Percentiles rank a stretch among this genome's conserved stretches.
Evolutionary conservation across 2,888 invertebrate species (phyloP).

Genomic region (Yponomeuta malinellus): DNA sequence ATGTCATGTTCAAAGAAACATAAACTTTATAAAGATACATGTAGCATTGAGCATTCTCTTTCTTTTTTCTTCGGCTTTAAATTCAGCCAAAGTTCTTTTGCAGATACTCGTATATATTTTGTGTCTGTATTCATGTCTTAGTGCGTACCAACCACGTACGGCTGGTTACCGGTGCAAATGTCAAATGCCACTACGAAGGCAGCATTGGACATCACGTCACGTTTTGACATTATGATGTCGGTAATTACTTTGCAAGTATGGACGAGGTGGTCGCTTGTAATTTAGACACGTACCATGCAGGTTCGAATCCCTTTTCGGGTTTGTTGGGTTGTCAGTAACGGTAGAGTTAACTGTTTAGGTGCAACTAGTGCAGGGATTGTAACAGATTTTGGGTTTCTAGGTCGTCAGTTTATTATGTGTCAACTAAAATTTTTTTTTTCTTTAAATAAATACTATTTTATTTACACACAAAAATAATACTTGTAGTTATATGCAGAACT

Average conservation of each 20-base stretch:
- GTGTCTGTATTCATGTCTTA: not conserved
- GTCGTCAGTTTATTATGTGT: not conserved
- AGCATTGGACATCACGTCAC: slow-evolving; percentile 38
- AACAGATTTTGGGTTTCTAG: slow-evolving; percentile 9
- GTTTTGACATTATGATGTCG: slow-evolving; percentile 51
- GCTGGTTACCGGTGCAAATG: not conserved
- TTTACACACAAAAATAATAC: no score
- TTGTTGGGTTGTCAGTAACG: slow-evolving; percentile 44
- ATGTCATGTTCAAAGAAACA: no score
- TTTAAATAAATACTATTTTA: not conserved
- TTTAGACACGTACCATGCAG: slow-evolving; percentile 47
- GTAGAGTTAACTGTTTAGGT: slow-evolving; percentile 38
- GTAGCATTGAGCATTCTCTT: no score
- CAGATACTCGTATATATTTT: not conserved
- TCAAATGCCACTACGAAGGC: not conserved
- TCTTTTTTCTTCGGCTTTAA: not conserved
- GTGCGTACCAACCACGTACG: no score
- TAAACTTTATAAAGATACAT: no score
- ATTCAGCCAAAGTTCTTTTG: not conserved
- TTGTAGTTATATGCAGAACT: not conserved
- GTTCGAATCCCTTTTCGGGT: slow-evolving; percentile 32
- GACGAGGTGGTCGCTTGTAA: slow-evolving; percentile 37
- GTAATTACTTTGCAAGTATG: slow-evolving; percentile 51
- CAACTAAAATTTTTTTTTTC: not conserved
- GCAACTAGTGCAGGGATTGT: not conserved